These are phyloP conservation scores for Cephus spinipes DNA, from an alignment of 2,888 invertebrate genomes.

Conservation along the genomic window DNA sequence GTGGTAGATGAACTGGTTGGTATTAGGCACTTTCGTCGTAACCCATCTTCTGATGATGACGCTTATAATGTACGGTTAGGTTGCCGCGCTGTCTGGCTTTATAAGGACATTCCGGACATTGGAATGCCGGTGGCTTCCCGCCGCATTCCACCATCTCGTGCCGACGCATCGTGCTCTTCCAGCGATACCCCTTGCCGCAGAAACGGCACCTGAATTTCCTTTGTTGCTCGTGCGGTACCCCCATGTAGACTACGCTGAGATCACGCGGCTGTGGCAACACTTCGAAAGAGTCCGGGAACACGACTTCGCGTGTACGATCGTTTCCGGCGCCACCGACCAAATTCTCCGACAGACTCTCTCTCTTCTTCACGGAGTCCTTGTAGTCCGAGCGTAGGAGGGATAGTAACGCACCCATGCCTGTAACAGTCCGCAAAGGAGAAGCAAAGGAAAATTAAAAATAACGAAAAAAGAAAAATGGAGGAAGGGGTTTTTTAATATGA, in stretches of 20 bases:
- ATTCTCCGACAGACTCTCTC: not conserved
- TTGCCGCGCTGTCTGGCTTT: constrained; percentile 86
- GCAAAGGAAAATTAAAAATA: constrained; percentile 38
- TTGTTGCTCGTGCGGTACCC: constrained; percentile 69
- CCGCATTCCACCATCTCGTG: constrained; percentile 89
- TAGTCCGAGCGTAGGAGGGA: constrained; percentile 60
- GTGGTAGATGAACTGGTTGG: not conserved
- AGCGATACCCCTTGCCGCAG: constrained; percentile 87
- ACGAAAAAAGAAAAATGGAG: constrained; percentile 39
- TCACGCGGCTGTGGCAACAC: constrained; percentile 64
- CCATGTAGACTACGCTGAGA: constrained; percentile 65
- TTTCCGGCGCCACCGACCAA: constrained; percentile 34
- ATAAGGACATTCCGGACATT: constrained; percentile 83
- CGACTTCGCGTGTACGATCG: constrained; percentile 52
- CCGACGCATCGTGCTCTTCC: constrained; percentile 86
- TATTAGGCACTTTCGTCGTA: constrained; percentile 47
- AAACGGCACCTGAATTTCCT: constrained; percentile 83
- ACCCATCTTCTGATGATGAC: constrained; percentile 73
- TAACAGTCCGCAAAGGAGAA: constrained; percentile 57
- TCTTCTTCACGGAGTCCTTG: constrained; percentile 44
- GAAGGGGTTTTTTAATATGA: constrained; percentile 8
- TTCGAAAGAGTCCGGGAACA: constrained; percentile 64
- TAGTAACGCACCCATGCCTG: constrained; percentile 62
- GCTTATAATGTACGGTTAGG: constrained; percentile 83
- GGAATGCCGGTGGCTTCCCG: constrained; percentile 84